A percentile compares a stretch with the other conserved stretches of the same genome.
Evolutionary conservation across 2,888 invertebrate species (phyloP).

Genomic region (Chelonus formosanus): DNA sequence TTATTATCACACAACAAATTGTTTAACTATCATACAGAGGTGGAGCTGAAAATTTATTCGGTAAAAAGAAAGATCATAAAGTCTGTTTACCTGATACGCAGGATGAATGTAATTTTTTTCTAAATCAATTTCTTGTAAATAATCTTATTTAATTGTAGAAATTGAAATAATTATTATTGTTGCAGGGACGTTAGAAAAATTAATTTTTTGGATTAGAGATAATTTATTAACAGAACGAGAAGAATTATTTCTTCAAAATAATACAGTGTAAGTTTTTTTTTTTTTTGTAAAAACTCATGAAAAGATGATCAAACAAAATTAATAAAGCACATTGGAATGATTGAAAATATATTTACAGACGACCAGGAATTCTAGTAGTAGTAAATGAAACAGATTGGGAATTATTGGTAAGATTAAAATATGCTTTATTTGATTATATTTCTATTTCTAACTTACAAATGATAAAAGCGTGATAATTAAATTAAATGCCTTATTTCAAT

Average conservation of each 20-base stretch:
- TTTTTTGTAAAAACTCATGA: slow-evolving; percentile 4
- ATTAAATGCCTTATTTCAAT: no score
- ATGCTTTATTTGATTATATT: no score
- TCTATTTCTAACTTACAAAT: no score
- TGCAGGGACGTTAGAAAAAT: slow-evolving; percentile 75
- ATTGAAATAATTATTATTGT: slow-evolving; percentile 50
- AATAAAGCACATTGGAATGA: background rate
- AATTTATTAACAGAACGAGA: slow-evolving; percentile 85
- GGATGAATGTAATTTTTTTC: slow-evolving; percentile 65
- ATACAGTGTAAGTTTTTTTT: slow-evolving; percentile 66
- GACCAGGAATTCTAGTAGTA: slow-evolving; percentile 93
- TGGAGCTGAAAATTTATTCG: slow-evolving; percentile 90
- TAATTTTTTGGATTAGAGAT: slow-evolving; percentile 85
- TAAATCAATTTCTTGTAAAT: background rate
- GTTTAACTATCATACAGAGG: slow-evolving; percentile 71
- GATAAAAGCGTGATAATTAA: no score
- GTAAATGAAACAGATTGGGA: slow-evolving; percentile 98
- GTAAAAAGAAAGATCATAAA: slow-evolving; percentile 80
- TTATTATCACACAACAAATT: slow-evolving; percentile 11
- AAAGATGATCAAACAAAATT: background rate
- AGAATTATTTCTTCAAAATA: slow-evolving; percentile 72
- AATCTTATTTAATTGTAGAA: slow-evolving; percentile 18
- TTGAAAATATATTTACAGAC: slow-evolving; percentile 63
- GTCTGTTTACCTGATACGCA: slow-evolving; percentile 70
- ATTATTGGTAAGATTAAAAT: slow-evolving; percentile 70